Evolutionary conservation across 2,797 vertebrate species (phyloP).

Genomic region (Momotus momota): DNA sequence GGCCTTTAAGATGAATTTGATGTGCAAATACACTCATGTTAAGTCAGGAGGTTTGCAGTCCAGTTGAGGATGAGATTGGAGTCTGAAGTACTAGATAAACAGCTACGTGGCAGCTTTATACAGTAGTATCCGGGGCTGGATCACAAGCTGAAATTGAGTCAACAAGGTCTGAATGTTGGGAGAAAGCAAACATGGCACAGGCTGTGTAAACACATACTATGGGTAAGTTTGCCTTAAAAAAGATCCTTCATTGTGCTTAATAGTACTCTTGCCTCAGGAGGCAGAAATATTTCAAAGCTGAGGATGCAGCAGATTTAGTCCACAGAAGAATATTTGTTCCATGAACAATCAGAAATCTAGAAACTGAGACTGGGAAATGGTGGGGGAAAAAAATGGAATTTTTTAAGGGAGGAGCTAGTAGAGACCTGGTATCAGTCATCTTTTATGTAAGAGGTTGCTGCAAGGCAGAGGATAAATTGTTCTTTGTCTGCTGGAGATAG

Average conservation of each 20-base stretch:
- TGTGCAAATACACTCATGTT: neutral
- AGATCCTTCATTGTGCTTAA: constrained; percentile 3
- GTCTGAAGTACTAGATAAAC: constrained; percentile 43
- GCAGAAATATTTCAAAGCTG: neutral
- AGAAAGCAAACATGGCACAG: constrained; percentile 34
- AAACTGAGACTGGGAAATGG: neutral
- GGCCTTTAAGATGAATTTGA: neutral
- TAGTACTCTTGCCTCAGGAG: neutral
- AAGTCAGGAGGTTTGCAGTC: constrained; percentile 12
- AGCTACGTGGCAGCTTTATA: constrained; percentile 35
- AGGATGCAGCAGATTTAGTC: neutral
- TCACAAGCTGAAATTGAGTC: constrained; percentile 8
- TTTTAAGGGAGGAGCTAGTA: neutral
- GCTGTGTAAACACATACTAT: neutral
- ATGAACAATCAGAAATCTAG: neutral
- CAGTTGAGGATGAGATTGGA: constrained; percentile 15
- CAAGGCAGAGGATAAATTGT: constrained; percentile 7
- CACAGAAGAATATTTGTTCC: neutral
- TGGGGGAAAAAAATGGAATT: neutral
- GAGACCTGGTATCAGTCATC: neutral
- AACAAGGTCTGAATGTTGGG: constrained; percentile 21
- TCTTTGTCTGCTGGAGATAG: neutral
- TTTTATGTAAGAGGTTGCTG: neutral
- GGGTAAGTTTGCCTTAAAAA: neutral
- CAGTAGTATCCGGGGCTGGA: neutral